phyloP scores from a whole-genome alignment of 2,797 vertebrate genomes.

The Xenentodon cancila region DNA sequence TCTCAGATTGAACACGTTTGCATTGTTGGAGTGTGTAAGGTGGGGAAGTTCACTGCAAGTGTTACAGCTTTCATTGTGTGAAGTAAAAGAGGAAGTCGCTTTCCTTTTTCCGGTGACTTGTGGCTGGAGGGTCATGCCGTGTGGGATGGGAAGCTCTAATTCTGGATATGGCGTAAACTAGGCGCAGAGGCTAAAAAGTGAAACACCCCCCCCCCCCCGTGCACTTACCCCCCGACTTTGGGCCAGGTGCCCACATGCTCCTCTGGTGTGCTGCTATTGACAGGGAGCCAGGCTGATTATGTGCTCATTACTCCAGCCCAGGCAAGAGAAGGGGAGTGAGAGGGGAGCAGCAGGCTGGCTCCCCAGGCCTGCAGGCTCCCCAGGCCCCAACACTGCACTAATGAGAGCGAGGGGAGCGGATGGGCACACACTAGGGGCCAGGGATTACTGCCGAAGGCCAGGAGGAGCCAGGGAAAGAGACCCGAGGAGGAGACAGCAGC shows the following conservation, averaged over 20 bases:
- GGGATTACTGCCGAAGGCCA: slow-evolving; percentile 79
- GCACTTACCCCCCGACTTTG: slow-evolving; percentile 63
- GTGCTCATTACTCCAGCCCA: slow-evolving; percentile 80
- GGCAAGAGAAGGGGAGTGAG: slow-evolving; percentile 58
- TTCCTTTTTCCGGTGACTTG: slow-evolving; percentile 54
- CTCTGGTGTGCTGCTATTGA: slow-evolving; percentile 78
- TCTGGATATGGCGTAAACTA: slow-evolving; percentile 22
- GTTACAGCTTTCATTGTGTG: slow-evolving; percentile 43
- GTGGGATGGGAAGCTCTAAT: slow-evolving; percentile 48
- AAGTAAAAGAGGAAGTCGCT: slow-evolving; percentile 50
- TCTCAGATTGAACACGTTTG: not conserved
- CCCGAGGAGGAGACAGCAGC: slow-evolving; percentile 62
- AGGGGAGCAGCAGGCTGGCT: slow-evolving; percentile 74
- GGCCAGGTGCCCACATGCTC: slow-evolving; percentile 76
- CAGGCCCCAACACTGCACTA: slow-evolving; percentile 76
- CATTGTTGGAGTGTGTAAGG: slow-evolving; percentile 13
- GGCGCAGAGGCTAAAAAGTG: slow-evolving; percentile 49
- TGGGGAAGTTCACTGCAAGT: slow-evolving; percentile 46
- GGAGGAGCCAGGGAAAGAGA: slow-evolving; percentile 68
- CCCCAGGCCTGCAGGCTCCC: slow-evolving; percentile 79
- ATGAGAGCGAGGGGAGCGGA: slow-evolving; percentile 82
- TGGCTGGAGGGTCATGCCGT: slow-evolving; percentile 51
- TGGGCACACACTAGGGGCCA: slow-evolving; percentile 73
- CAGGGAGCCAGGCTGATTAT: slow-evolving; percentile 82
- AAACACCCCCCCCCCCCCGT: slow-evolving; percentile 66